Conservation (phyloP, 2,888 invertebrate species). For the Crossocerus cetratus region DNA sequence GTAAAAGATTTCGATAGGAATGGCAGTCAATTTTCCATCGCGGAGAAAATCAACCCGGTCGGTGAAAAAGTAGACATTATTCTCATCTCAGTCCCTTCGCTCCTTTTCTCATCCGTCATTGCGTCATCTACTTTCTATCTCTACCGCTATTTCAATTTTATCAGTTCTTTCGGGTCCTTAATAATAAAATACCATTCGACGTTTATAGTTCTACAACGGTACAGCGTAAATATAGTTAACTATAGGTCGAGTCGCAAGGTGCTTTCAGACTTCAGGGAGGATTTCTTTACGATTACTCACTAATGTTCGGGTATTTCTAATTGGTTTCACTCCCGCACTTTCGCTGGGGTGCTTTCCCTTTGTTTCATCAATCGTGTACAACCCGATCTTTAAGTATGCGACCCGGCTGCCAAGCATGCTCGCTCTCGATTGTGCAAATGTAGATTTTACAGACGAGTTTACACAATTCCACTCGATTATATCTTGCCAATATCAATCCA, state of each 20-base stretch:
- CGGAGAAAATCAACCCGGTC: neutral
- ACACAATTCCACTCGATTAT: neutral
- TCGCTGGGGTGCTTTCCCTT: constrained; percentile 10
- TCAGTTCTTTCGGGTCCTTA: constrained; percentile 28
- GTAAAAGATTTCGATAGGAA: neutral
- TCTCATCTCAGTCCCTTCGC: constrained; percentile 37
- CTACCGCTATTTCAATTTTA: constrained; percentile 23
- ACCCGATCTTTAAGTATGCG: constrained; percentile 43
- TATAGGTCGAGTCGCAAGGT: constrained; percentile 52
- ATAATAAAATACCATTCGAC: constrained; percentile 58
- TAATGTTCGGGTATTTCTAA: constrained; percentile 12
- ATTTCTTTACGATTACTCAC: constrained; percentile 32
- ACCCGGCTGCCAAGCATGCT: constrained; percentile 36
- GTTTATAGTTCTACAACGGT: constrained; percentile 50
- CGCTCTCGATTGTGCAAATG: constrained; percentile 22
- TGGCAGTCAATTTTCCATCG: neutral
- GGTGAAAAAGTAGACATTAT: neutral
- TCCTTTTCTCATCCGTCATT: constrained; percentile 14
- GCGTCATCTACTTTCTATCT: constrained; percentile 15
- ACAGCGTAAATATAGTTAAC: constrained; percentile 52
- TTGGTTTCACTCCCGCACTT: constrained; percentile 1
- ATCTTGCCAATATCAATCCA: neutral
- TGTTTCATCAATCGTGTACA: constrained; percentile 19
- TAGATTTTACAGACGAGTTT: neutral
- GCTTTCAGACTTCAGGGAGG: constrained; percentile 45